Base-by-base conservation (phyloP, 92 coral and sea anemone species). In the Palythoa caribaeorum region DNA sequence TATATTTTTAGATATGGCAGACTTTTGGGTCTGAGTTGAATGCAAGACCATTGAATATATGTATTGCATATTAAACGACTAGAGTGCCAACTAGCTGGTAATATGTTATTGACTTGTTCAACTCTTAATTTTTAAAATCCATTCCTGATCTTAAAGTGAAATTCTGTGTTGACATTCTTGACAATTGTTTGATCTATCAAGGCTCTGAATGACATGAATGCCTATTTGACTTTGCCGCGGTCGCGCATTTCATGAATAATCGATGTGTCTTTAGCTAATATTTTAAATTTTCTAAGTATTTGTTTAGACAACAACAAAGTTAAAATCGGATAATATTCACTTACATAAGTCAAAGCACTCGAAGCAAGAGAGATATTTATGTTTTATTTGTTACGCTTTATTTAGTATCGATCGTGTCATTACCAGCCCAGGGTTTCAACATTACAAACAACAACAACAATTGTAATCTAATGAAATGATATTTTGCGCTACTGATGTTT, bases 161-260 rank as follows among this genome's bases (percentile, higher is more conserved):
- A 66, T 66, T 66, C 72, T 17, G 15, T 66, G 72, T 66, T 66
- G 72, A 66, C 15, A 66, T 66, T 66, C 72, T 66, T n/a, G 72
- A 66, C 72, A 20, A 66, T 20, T 37, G 71, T n/a, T 62, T 62
- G 47, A 40, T 5, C 6, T 2, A 28, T 28, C 47, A 40, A 40
- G 47, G 6, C 28, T 28, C 28, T 28, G 6, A 40, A 40, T 5
- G 47, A 40, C 3, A 40, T 40, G 6, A 40, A 40, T 10, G 3
- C 17, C 71, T 65, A 65, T 65, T 65, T 65, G 13, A 65, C 6
- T 19, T 68, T 68, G 20, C 28, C 28, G 28, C 28, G 20, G 73
- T 28, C 39, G 38, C 73, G 20, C 73, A 68, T 68, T 20, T 68
- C 38, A 68, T 21, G 35, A 68, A 68, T 68, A 21, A 40, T 40